Conservation (phyloP, 1,140 invertebrate species). For the Drosophila sp. region DNA sequence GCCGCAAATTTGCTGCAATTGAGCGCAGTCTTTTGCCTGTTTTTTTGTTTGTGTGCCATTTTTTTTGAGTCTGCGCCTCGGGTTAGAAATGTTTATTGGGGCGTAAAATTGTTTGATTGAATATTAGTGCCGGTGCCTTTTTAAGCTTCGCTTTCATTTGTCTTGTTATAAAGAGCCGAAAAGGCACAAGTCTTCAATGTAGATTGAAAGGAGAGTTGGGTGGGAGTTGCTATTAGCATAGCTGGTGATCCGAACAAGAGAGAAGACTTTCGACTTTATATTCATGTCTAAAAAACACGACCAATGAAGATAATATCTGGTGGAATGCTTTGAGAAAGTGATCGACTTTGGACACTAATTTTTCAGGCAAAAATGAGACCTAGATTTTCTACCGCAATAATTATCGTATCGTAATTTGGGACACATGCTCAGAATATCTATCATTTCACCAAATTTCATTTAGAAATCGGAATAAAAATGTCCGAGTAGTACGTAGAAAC, state of each 20-base stretch:
- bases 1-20: slow-evolving; percentile 75
- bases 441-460: no score
- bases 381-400: no score
- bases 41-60: slow-evolving; percentile 18
- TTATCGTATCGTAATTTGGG: no score
- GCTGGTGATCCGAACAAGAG: not conserved
- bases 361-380: no score
- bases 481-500: no score
- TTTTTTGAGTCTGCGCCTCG: slow-evolving; percentile 47
- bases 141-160: slow-evolving; percentile 33
- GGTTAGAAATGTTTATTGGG: slow-evolving; percentile 73
- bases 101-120: slow-evolving; percentile 77
- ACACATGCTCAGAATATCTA: no score
- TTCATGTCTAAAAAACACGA: no score
- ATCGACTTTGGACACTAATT: no score
- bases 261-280: not conserved
- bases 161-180: slow-evolving; percentile 11
- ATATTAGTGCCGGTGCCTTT: slow-evolving; percentile 63
- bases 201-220: not conserved
- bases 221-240: not conserved
- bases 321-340: no score
- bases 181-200: not conserved
- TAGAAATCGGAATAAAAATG: no score
- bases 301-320: no score
- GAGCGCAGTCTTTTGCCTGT: slow-evolving; percentile 43